Evolutionary conservation across 2,888 invertebrate species (phyloP), one percentile per base, ranked within the genome.

Genomic region (Agrotis clavis): DNA sequence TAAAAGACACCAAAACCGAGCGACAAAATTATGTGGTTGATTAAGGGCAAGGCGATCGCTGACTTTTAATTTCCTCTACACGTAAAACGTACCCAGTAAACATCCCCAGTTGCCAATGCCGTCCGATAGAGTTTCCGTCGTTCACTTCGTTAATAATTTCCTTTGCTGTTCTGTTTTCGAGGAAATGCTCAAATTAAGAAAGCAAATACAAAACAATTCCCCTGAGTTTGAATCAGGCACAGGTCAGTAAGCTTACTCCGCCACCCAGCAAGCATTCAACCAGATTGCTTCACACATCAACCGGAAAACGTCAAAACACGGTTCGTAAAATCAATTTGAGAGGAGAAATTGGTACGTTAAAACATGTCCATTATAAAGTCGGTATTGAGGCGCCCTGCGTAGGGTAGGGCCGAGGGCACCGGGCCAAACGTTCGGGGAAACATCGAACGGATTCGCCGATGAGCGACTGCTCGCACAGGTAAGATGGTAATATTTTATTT

Each of bases 361-460:
- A 93, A 92, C 93, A 92, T 93, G 93, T 92, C 92, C 91, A 93
- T 94, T 94, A 94, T 94, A 94, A 93, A 94, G 90, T 86, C 87
- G 84, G 89, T 88, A 90, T 89, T 86, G 90, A 87, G 88, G 89
- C 84, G 79, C 83, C 87, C 85, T 81, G 74, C 81, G 83, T 73
- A 84, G 86, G 87, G 86, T 87, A 84, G 87, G 86, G 85, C 81
- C 68, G 88, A 88, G 90, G 91, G 90, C 90, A 88, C 77, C 85
- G 89, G 89, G 91, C 90, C 91, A 92, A 92, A 90, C 90, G 91
- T 89, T 90, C 85, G 87, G 87, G 90, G 88, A 93, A 92, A 92
- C 91, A 91, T 90, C 88, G 90, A 90, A 91, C 90, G 90, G 91
- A 91, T 90, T 90, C 89, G 84, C 86, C 90, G 89, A 91, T 90